Evolutionary conservation across 2,797 vertebrate species (phyloP).

Genomic region (Sphenopsis melanotis): DNA sequence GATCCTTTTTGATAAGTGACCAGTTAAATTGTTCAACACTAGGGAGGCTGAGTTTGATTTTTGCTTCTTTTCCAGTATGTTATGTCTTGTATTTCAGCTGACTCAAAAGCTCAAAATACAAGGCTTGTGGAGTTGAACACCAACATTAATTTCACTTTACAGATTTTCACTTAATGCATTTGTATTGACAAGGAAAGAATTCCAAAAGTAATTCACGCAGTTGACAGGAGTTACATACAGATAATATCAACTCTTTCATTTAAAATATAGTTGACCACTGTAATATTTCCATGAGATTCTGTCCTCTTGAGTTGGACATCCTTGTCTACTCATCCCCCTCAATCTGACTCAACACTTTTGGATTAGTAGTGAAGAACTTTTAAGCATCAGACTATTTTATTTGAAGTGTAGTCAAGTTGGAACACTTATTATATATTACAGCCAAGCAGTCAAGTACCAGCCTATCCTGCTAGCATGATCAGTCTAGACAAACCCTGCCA

Average conservation of each 20-base stretch:
- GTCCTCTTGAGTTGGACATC: background rate
- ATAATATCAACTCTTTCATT: background rate
- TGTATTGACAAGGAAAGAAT: background rate
- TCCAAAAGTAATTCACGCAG: background rate
- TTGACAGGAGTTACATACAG: background rate
- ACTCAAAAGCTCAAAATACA: background rate
- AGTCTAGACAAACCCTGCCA: background rate
- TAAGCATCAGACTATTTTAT: background rate
- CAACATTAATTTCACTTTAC: background rate
- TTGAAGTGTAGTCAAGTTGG: background rate
- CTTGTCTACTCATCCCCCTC: background rate
- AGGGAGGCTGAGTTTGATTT: background rate
- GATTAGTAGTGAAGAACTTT: background rate
- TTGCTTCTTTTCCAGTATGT: background rate
- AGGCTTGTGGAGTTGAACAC: background rate
- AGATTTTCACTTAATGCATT: background rate
- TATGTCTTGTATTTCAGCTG: background rate
- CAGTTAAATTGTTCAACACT: background rate
- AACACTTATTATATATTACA: background rate
- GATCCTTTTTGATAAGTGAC: background rate
- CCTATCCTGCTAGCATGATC: background rate
- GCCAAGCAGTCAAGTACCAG: background rate
- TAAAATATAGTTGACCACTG: background rate
- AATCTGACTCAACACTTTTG: background rate
- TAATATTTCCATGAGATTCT: background rate